Evolutionary conservation across 2,797 vertebrate genomes (phyloP).

Genomic region (Onychomys leucogaster): DNA sequence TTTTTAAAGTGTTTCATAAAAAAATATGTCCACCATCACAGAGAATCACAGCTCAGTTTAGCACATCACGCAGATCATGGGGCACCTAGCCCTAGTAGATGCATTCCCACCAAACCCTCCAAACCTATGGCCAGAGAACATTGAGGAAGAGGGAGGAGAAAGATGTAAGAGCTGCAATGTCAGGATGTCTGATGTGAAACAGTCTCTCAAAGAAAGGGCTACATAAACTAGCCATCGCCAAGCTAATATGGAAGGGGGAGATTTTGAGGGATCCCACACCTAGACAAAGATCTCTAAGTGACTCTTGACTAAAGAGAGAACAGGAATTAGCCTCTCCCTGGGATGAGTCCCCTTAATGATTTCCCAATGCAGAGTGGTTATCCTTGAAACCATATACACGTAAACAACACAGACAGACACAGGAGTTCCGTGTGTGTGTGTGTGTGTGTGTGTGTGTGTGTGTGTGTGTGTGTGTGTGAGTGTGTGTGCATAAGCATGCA

Average conservation of each 20-base stretch:
- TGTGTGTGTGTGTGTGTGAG: no score
- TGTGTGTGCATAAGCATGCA: no score
- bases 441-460: no score
- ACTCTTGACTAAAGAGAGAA: not conserved
- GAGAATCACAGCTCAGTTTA: not conserved
- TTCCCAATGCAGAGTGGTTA: not conserved
- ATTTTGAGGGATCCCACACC: not conserved
- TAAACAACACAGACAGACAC: not conserved
- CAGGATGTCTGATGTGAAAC: not conserved
- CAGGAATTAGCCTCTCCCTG: not conserved
- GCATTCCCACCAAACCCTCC: not conserved
- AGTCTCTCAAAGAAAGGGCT: not conserved
- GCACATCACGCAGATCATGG: not conserved
- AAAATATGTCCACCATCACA: not conserved
- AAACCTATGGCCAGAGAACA: not conserved
- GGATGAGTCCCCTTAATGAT: not conserved
- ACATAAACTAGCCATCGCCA: not conserved
- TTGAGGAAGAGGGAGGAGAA: not conserved
- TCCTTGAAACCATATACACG: not conserved
- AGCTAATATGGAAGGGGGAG: not conserved
- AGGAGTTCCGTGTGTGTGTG: no score
- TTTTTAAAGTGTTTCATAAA: not conserved
- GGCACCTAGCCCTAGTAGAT: not conserved
- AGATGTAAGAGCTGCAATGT: not conserved
- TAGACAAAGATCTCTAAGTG: not conserved